Percentiles rank a stretch among this genome's conserved stretches.
These are phyloP conservation scores for Tetramorium parvispinum DNA, from an alignment of 1,140 invertebrate genomes.

Conservation along the genomic window DNA sequence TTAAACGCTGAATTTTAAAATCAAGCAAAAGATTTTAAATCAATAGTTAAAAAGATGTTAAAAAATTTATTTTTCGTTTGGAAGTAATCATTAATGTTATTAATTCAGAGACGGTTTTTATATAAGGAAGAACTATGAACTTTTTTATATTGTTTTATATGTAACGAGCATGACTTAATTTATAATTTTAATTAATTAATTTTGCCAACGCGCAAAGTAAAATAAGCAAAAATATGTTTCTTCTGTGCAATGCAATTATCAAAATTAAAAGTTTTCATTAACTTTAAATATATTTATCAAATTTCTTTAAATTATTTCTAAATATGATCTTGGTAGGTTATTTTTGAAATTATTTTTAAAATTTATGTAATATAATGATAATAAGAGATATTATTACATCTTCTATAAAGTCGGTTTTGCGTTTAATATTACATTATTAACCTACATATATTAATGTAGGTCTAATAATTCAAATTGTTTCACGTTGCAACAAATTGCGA, in stretches of 20 bases:
- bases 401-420: not conserved
- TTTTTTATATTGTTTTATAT: no score
- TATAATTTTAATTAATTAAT: not conserved
- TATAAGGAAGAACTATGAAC: no score
- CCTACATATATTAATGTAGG: not conserved
- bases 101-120: no score
- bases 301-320: not conserved
- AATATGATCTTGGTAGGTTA: not conserved
- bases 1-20: no score
- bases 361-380: not conserved
- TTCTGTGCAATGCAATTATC: not conserved
- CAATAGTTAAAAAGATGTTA: no score
- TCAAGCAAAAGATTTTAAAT: no score
- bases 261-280: not conserved
- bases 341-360: not conserved
- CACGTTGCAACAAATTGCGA: not conserved
- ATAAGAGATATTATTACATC: not conserved
- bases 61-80: no score
- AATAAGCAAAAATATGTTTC: not conserved
- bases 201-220: not conserved
- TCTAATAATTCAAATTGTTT: not conserved
- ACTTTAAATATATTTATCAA: no score
- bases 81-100: no score
- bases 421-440: not conserved
- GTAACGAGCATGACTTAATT: no score